Evolutionary conservation across 2,113 vertebrate genomes (phyloP).

Genomic region (Lampris incognitus): DNA sequence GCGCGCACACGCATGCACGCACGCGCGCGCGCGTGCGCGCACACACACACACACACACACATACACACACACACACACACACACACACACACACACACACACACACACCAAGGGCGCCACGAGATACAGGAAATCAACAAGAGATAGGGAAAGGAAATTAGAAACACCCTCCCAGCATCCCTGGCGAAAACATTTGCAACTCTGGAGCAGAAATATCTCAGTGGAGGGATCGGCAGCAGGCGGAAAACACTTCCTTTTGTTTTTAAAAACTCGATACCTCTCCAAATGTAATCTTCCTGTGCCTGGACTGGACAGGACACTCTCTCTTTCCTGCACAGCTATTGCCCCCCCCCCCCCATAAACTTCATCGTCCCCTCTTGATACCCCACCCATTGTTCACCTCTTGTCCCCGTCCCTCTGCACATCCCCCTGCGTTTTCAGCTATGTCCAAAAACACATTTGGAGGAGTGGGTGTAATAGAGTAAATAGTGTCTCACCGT

Average conservation of each 20-base stretch:
- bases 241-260: constrained; percentile 79
- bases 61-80: constrained; percentile 12
- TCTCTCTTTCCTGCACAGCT: constrained; percentile 71
- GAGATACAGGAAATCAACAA: constrained; percentile 75
- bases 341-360: constrained; percentile 29
- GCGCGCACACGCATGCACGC: not conserved
- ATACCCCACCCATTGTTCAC: constrained; percentile 67
- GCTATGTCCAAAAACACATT: constrained; percentile 53
- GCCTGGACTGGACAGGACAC: constrained; percentile 68
- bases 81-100: constrained; percentile 11
- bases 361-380: constrained; percentile 18
- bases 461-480: constrained; percentile 53
- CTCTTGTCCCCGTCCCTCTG: constrained; percentile 47
- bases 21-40: constrained; percentile 13
- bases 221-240: constrained; percentile 67
- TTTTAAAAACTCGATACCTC: constrained; percentile 77
- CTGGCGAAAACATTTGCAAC: constrained; percentile 80
- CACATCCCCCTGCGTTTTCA: constrained; percentile 48
- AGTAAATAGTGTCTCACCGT: constrained; percentile 61
- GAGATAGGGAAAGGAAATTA: constrained; percentile 80
- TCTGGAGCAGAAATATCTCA: constrained; percentile 67
- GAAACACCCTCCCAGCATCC: constrained; percentile 79
- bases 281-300: constrained; percentile 81
- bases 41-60: constrained; percentile 45
- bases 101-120: constrained; percentile 54